These are phyloP conservation scores for Balaenoptera acutorostrata DNA, from an alignment of 2,113 vertebrate genomes.

Conservation along the genomic window DNA sequence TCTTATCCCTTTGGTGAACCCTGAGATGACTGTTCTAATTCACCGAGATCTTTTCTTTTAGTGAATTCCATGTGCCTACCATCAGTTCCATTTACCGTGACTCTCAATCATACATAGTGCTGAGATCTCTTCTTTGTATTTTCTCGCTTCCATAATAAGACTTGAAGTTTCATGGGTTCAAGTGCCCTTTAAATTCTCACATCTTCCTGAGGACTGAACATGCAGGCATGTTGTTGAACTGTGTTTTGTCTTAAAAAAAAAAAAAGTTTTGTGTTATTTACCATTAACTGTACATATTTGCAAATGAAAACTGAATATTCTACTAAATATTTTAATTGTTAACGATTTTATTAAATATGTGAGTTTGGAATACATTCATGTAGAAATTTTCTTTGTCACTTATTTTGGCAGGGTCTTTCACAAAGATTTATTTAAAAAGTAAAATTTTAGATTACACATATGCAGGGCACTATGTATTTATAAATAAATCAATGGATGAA, in stretches of 20 bases:
- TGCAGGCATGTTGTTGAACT: background rate
- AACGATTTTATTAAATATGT: background rate
- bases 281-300: background rate
- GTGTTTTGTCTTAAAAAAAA: background rate
- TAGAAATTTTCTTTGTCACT: background rate
- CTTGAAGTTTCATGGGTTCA: background rate
- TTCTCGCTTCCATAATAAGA: background rate
- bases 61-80: background rate
- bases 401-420: background rate
- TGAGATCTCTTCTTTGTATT: background rate
- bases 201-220: background rate
- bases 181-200: background rate
- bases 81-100: background rate
- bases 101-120: background rate
- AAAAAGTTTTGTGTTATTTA: background rate
- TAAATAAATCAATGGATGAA: background rate
- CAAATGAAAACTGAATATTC: background rate
- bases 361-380: background rate
- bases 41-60: background rate
- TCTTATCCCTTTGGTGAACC: background rate
- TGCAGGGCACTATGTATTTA: background rate
- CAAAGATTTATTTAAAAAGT: background rate
- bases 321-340: background rate
- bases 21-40: background rate
- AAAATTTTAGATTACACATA: background rate